Percentiles rank a stretch among this genome's conserved stretches.
phyloP scores from a whole-genome alignment of 2,113 vertebrate species.

The Elachura formosa region DNA sequence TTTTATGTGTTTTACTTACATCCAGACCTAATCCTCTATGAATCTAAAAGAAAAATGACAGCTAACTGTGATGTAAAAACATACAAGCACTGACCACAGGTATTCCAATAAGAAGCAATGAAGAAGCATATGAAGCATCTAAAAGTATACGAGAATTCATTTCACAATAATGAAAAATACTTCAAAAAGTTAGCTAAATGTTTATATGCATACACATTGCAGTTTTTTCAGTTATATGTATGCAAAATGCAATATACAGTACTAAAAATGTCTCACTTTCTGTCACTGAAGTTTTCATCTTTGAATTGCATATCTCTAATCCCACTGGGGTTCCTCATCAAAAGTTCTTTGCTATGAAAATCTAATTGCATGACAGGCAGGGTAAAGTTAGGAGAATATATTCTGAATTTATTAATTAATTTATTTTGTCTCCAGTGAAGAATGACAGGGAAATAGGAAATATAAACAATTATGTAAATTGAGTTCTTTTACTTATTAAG shows the following conservation, averaged over 20 bases:
- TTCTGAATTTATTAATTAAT: background rate
- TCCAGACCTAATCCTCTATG: background rate
- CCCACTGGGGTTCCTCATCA: background rate
- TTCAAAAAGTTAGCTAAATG: background rate
- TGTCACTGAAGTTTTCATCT: background rate
- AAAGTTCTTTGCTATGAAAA: background rate
- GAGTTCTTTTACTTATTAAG: background rate
- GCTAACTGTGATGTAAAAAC: background rate
- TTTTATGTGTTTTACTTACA: background rate
- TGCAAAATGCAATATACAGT: background rate
- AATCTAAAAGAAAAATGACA: background rate
- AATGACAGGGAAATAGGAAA: background rate
- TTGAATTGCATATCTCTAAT: background rate
- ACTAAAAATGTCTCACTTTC: background rate
- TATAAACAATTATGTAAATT: background rate
- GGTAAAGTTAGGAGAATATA: background rate
- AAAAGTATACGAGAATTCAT: background rate
- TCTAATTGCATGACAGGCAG: background rate
- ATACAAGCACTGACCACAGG: accelerated
- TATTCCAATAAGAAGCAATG: background rate
- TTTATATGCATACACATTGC: background rate
- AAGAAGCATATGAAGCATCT: background rate
- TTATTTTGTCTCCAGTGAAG: background rate
- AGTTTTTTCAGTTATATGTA: background rate
- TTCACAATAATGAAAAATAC: background rate